These are phyloP conservation scores for Sebastes variabilis DNA, from an alignment of 2,797 vertebrate genomes.

Conservation along the genomic window DNA sequence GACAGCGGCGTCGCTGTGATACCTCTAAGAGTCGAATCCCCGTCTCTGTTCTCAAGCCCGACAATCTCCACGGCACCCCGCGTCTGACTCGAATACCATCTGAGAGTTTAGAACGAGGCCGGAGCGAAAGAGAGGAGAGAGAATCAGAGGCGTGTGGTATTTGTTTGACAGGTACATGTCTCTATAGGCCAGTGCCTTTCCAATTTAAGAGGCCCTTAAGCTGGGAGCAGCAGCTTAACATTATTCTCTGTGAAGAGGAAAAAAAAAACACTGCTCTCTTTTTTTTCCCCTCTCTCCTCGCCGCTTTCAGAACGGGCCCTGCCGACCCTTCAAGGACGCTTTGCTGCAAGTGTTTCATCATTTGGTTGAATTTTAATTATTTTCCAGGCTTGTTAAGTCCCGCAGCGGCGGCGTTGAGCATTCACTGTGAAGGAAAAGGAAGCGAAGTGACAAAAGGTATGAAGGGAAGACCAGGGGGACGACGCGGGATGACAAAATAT, in stretches of 20 bases:
- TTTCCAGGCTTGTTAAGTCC: slow-evolving; percentile 70
- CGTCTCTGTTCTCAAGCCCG: slow-evolving; percentile 58
- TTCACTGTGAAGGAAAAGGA: slow-evolving; percentile 57
- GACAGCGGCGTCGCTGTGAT: slow-evolving; percentile 59
- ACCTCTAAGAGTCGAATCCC: slow-evolving; percentile 54
- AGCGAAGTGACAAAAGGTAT: slow-evolving; percentile 63
- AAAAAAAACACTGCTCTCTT: slow-evolving; percentile 27
- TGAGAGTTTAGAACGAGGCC: slow-evolving; percentile 56
- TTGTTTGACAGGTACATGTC: slow-evolving; percentile 82
- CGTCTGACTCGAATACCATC: slow-evolving; percentile 56
- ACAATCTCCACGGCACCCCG: slow-evolving; percentile 46
- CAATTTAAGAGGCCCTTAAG: slow-evolving; percentile 79
- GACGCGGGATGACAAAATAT: slow-evolving; percentile 65
- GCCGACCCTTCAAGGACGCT: slow-evolving; percentile 77
- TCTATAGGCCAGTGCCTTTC: slow-evolving; percentile 77
- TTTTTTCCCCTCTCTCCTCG: slow-evolving; percentile 2
- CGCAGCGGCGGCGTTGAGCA: slow-evolving; percentile 32
- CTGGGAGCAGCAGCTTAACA: slow-evolving; percentile 72
- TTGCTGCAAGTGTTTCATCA: slow-evolving; percentile 80
- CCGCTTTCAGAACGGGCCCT: slow-evolving; percentile 52
- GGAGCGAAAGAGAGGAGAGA: slow-evolving; percentile 34
- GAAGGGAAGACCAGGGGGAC: slow-evolving; percentile 53
- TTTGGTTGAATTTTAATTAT: slow-evolving; percentile 79
- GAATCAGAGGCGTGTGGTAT: slow-evolving; percentile 71
- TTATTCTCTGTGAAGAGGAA: slow-evolving; percentile 65